phyloP scores from a whole-genome alignment of 2,113 vertebrate genomes.

The Grallaria varia region DNA sequence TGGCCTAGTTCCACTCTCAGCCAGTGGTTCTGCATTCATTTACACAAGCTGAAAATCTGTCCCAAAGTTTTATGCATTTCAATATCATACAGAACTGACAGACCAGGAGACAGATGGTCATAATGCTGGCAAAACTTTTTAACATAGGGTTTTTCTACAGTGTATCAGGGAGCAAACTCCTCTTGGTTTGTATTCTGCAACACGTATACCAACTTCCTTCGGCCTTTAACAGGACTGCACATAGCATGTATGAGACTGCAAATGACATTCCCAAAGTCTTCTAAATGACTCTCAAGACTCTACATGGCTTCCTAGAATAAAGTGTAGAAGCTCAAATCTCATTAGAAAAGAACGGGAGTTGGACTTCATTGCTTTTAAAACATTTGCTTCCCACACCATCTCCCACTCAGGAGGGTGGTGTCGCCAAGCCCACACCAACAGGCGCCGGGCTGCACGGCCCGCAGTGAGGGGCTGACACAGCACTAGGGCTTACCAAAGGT shows the following conservation, averaged over 20 bases:
- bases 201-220: background rate
- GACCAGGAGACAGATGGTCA: background rate
- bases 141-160: background rate
- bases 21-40: background rate
- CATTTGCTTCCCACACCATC: rapidly evolving
- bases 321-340: background rate
- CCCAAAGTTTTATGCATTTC: background rate
- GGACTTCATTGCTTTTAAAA: background rate
- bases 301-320: background rate
- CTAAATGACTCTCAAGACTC: background rate
- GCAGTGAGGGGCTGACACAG: rapidly evolving
- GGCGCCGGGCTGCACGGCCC: background rate
- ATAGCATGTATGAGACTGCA: background rate
- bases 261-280: background rate
- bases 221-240: rapidly evolving
- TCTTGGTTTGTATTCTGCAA: background rate
- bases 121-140: background rate
- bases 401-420: background rate
- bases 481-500: background rate
- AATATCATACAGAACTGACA: background rate
- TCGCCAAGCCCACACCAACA: rapidly evolving
- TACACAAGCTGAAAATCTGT: background rate
- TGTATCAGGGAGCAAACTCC: background rate
- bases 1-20: background rate
- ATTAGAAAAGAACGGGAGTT: background rate